Conservation (phyloP, 2,888 invertebrate species). For the Catocala fraxini region DNA sequence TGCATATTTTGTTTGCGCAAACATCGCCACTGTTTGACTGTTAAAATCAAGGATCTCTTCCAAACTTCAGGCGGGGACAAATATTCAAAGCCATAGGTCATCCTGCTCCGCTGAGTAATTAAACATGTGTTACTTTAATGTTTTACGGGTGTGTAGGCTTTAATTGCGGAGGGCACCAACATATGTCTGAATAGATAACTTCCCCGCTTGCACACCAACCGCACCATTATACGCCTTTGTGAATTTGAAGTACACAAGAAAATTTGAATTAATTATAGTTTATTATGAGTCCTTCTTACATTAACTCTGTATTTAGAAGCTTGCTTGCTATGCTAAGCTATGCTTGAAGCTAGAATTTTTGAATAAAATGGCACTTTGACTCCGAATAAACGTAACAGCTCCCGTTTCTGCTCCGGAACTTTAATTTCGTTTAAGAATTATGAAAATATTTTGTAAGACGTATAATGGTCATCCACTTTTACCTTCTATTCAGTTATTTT, state of each 20-base stretch:
- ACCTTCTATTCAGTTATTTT: slow-evolving; percentile 55
- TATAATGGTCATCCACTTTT: slow-evolving; percentile 52
- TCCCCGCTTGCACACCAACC: slow-evolving; percentile 15
- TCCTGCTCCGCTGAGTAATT: slow-evolving; percentile 53
- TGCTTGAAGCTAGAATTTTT: slow-evolving; percentile 8
- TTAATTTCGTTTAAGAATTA: slow-evolving; percentile 44
- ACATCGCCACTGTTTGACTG: slow-evolving; percentile 82
- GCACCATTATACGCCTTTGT: slow-evolving; percentile 22
- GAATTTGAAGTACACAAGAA: slow-evolving; percentile 19
- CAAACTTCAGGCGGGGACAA: slow-evolving; percentile 68
- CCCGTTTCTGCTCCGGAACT: slow-evolving; percentile 11
- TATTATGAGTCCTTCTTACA: not conserved
- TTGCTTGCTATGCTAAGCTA: too few species aligned
- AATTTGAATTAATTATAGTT: slow-evolving; percentile 18
- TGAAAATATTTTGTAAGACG: slow-evolving; percentile 47
- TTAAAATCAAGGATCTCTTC: slow-evolving; percentile 80
- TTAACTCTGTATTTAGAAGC: not conserved
- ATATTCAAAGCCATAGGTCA: slow-evolving; percentile 67
- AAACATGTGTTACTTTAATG: slow-evolving; percentile 60
- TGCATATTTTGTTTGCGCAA: slow-evolving; percentile 86
- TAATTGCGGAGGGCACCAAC: slow-evolving; percentile 32
- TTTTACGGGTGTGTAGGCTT: slow-evolving; percentile 45
- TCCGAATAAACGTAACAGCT: slow-evolving; percentile 14
- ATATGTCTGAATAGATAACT: slow-evolving; percentile 32
- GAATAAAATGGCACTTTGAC: slow-evolving; percentile 21